A percentile compares a stretch with the other conserved stretches of the same genome.
Evolutionary conservation across 2,113 vertebrate species (phyloP).

Genomic region (Gambusia holbrooki): DNA sequence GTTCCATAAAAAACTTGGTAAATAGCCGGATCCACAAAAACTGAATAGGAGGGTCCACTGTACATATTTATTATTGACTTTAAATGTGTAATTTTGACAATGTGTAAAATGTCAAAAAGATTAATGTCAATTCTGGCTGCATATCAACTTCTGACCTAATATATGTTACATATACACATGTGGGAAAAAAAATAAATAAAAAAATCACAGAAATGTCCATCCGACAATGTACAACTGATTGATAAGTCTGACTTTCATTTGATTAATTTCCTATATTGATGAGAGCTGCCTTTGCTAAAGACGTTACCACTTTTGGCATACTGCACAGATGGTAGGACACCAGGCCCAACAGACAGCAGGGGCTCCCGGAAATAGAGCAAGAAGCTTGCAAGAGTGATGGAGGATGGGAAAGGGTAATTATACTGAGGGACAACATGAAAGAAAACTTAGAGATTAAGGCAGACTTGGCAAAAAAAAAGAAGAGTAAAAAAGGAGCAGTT

Average conservation of each 20-base stretch:
- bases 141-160: background rate
- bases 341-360: conserved; percentile 58
- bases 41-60: too few relatives aligned
- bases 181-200: too few relatives aligned
- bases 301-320: conserved; percentile 36
- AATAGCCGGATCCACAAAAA: too few relatives aligned
- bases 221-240: background rate
- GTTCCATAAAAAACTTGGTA: too few relatives aligned
- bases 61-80: background rate
- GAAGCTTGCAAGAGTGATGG: conserved; percentile 27
- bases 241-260: background rate
- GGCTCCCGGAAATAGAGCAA: conserved; percentile 49
- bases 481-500: conserved; percentile 25
- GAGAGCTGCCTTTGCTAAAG: conserved; percentile 19
- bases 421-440: conserved; percentile 54
- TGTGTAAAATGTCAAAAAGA: background rate
- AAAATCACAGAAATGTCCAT: background rate
- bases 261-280: conserved; percentile 10
- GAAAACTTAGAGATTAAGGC: conserved; percentile 40
- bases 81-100: background rate
- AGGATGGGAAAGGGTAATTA: conserved; percentile 47
- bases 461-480: conserved; percentile 29
- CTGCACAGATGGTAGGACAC: conserved; percentile 69
- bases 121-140: background rate
- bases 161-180: background rate